phyloP scores from a whole-genome alignment of 2,113 vertebrate species.

The Seriola aureovittata region DNA sequence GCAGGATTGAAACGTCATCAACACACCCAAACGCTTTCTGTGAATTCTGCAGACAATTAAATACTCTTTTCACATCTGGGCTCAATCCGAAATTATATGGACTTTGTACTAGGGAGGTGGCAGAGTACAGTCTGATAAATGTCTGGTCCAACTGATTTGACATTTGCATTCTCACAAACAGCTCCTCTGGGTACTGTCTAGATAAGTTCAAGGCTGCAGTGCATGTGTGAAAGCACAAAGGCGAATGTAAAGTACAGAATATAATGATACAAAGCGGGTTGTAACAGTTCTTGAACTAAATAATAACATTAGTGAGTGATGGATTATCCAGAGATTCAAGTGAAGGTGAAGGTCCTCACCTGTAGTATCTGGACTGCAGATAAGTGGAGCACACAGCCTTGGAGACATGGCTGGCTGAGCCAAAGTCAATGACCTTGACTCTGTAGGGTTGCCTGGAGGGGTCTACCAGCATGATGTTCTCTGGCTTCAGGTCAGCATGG shows the following conservation, averaged over 20 bases:
- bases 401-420: slow-evolving; percentile 97
- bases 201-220: too few relatives aligned
- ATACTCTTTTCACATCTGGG: too few relatives aligned
- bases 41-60: too few relatives aligned
- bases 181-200: too few relatives aligned
- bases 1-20: too few relatives aligned
- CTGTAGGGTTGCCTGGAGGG: slow-evolving; percentile 96
- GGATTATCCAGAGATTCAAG: background rate
- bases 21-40: too few relatives aligned
- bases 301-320: background rate
- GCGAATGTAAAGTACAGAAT: background rate
- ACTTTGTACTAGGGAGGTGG: too few relatives aligned
- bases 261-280: background rate
- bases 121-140: too few relatives aligned
- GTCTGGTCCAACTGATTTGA: too few relatives aligned
- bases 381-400: slow-evolving; percentile 99
- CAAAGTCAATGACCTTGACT: slow-evolving; percentile 99
- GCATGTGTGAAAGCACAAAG: too few relatives aligned
- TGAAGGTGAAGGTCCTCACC: slow-evolving; percentile 81
- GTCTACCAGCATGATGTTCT: slow-evolving; percentile 99
- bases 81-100: too few relatives aligned
- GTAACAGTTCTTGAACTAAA: background rate
- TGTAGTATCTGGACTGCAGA: slow-evolving; percentile 98
- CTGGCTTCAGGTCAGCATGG: slow-evolving; percentile 98
- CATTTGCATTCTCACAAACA: too few relatives aligned